Percentiles rank a stretch among this genome's conserved stretches.
These are phyloP conservation scores for Cerastis leucographa DNA, from an alignment of 2,888 invertebrate genomes.

Conservation along the genomic window DNA sequence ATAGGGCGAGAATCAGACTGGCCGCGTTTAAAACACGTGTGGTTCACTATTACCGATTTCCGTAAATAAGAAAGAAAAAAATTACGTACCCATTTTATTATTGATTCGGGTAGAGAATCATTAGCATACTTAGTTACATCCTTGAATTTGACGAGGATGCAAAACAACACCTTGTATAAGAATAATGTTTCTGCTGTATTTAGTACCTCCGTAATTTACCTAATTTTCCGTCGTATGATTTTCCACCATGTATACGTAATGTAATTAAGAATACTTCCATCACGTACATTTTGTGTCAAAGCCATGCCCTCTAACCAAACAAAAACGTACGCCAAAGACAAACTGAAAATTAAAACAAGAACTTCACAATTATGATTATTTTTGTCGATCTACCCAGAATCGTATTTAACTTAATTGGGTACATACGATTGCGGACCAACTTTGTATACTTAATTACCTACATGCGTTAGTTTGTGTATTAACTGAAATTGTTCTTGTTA, in stretches of 20 bases:
- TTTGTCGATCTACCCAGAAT: constrained; percentile 52
- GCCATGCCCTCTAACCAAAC: constrained; percentile 33
- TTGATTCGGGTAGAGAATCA: no score
- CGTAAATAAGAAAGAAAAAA: no score
- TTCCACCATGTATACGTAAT: background rate
- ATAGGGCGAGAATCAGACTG: no score
- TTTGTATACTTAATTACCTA: constrained; percentile 63
- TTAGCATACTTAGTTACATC: no score
- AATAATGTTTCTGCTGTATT: background rate
- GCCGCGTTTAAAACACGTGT: no score
- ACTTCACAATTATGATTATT: constrained; percentile 38
- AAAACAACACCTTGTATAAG: no score
- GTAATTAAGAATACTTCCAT: constrained; percentile 20
- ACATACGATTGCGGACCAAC: constrained; percentile 60
- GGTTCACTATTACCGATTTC: no score
- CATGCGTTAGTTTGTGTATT: constrained; percentile 59
- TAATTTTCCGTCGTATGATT: background rate
- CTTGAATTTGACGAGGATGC: no score
- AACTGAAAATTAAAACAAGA: constrained; percentile 27
- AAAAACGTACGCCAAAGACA: constrained; percentile 28
- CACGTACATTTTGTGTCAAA: background rate
- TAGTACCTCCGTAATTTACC: no score
- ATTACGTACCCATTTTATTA: no score
- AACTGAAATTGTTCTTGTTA: constrained; percentile 53
- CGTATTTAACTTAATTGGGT: constrained; percentile 65